These are phyloP conservation scores for Petroica traversi DNA, from an alignment of 2,113 vertebrate genomes.

Conservation along the genomic window DNA sequence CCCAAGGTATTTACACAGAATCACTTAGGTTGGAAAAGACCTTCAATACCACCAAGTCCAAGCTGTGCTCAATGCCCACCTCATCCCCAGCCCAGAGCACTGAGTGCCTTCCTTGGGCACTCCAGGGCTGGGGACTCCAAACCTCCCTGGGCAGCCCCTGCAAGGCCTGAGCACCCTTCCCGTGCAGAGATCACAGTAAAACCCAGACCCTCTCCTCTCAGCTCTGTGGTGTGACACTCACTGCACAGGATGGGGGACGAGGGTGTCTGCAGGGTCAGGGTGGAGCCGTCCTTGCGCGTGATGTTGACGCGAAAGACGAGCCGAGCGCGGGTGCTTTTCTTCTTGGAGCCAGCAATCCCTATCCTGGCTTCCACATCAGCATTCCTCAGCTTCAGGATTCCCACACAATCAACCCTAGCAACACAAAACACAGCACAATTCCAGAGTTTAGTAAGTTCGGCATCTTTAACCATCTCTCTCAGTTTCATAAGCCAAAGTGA, in stretches of 20 bases:
- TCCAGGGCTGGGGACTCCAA: background rate
- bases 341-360: slow-evolving; percentile 95
- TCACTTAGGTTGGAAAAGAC: background rate
- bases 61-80: background rate
- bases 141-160: background rate
- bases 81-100: background rate
- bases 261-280: slow-evolving; percentile 91
- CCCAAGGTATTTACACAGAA: background rate
- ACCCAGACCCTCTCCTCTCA: fast-evolving
- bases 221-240: slow-evolving; percentile 72
- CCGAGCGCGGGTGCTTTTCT: slow-evolving; percentile 95
- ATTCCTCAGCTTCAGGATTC: slow-evolving; percentile 95
- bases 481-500: background rate
- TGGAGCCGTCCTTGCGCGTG: slow-evolving; percentile 87
- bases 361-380: slow-evolving; percentile 98
- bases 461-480: background rate
- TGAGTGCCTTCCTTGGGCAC: fast-evolving
- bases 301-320: slow-evolving; percentile 95
- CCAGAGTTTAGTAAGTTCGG: background rate
- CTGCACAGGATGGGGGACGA: slow-evolving; percentile 96
- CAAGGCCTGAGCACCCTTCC: fast-evolving
- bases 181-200: background rate
- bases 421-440: background rate
- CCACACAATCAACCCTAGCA: slow-evolving; percentile 93
- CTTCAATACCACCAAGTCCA: background rate